Conservation (phyloP, 2,888 invertebrate species). For the Spodoptera littoralis region DNA sequence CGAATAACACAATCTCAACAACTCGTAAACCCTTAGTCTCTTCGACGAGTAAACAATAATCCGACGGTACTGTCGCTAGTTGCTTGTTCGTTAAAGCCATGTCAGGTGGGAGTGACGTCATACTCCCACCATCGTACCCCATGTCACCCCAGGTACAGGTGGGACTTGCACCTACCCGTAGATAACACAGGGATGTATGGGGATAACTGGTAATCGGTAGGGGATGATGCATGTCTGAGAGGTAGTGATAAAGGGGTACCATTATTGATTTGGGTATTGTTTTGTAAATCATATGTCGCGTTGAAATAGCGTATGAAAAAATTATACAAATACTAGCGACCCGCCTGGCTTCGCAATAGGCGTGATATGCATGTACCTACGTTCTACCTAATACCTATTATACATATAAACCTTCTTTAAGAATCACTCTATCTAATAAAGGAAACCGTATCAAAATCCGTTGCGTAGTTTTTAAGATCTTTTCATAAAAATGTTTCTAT, state of each 20-base stretch:
- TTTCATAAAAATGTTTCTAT: too few relatives aligned
- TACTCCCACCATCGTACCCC: slow-evolving; percentile 13
- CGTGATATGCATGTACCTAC: too few relatives aligned
- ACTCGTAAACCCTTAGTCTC: neutral
- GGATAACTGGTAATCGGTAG: neutral
- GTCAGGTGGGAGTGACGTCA: slow-evolving; percentile 31
- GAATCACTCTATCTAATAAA: too few relatives aligned
- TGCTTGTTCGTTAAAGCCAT: slow-evolving; percentile 27
- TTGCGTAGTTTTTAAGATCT: too few relatives aligned
- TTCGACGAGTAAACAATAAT: slow-evolving; percentile 24
- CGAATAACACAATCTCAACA: neutral
- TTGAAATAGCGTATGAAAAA: neutral
- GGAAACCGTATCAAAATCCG: too few relatives aligned
- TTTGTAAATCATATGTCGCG: neutral
- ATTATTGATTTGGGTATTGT: too few relatives aligned
- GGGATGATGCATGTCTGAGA: too few relatives aligned
- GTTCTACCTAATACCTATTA: too few relatives aligned
- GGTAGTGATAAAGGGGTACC: too few relatives aligned
- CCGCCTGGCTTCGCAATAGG: too few relatives aligned
- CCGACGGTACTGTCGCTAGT: slow-evolving; percentile 24
- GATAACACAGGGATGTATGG: neutral
- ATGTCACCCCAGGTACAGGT: neutral
- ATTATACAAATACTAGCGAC: too few relatives aligned
- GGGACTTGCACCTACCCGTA: neutral
- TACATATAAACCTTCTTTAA: too few relatives aligned